Percentiles rank a stretch among this genome's conserved stretches.
Evolutionary conservation across 2,113 vertebrate species (phyloP).

Genomic region (Hyla sarda): DNA sequence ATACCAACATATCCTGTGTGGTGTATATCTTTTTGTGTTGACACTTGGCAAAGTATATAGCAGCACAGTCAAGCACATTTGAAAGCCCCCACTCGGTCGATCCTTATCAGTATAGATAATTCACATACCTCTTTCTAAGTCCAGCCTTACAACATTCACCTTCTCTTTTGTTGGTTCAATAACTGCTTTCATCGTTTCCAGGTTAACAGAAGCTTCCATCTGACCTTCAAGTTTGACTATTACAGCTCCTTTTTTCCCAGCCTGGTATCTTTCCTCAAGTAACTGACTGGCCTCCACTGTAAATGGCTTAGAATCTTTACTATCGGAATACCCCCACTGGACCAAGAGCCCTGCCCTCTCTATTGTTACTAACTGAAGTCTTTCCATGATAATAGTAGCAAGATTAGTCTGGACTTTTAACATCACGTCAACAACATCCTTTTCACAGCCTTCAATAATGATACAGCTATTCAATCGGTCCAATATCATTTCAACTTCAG

Average conservation of each 20-base stretch:
- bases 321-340: conserved; percentile 26
- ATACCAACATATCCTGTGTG: no score
- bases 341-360: conserved; percentile 4
- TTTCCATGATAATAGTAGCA: background rate
- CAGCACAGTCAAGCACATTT: no score
- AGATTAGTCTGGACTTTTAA: conserved; percentile 9
- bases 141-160: background rate
- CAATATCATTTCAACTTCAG: conserved; percentile 1
- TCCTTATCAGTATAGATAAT: background rate
- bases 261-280: background rate
- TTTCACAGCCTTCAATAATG: conserved; percentile 1
- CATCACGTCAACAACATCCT: background rate
- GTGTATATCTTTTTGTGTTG: no score
- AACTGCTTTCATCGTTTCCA: background rate
- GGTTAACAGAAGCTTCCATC: background rate
- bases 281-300: conserved; percentile 3
- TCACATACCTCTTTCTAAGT: conserved; percentile 15
- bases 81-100: no score
- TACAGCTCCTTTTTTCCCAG: background rate
- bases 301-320: background rate
- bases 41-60: no score
- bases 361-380: conserved; percentile 4
- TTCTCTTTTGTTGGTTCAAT: background rate
- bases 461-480: background rate
- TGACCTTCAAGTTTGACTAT: background rate